phyloP scores from a whole-genome alignment of 2,113 vertebrate genomes.

The Sterrhoptilus dennistouni region DNA sequence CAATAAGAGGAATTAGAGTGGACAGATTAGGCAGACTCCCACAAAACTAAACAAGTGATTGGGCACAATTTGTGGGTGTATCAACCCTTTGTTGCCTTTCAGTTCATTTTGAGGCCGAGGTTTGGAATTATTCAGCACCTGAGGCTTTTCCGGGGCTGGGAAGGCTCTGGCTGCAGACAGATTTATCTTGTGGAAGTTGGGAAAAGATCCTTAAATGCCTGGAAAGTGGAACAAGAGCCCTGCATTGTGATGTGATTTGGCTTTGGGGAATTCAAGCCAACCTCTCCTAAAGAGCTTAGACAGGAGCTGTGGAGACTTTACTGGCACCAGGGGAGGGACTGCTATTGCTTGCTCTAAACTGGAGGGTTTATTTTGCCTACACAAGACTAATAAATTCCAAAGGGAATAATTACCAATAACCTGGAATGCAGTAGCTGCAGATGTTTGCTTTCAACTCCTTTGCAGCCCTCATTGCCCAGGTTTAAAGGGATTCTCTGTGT shows the following conservation, averaged over 20 bases:
- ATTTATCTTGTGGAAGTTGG: neutral
- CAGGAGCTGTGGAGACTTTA: constrained; percentile 18
- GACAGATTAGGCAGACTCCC: neutral
- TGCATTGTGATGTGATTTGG: neutral
- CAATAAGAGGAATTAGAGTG: neutral
- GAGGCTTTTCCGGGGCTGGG: neutral
- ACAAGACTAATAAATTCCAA: constrained; percentile 56
- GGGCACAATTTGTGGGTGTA: too few species aligned
- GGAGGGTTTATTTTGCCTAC: constrained; percentile 54
- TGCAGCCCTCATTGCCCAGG: neutral
- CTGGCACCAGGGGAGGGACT: neutral
- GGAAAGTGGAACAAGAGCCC: neutral
- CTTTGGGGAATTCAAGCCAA: constrained; percentile 20
- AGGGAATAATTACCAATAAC: constrained; percentile 60
- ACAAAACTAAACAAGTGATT: too few species aligned
- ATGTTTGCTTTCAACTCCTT: constrained; percentile 30
- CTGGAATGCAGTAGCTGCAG: constrained; percentile 40
- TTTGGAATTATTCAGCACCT: neutral
- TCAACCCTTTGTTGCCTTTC: neutral
- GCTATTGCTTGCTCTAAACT: constrained; percentile 40
- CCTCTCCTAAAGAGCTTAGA: constrained; percentile 33
- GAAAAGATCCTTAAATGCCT: neutral
- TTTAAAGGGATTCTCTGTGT: constrained; percentile 14
- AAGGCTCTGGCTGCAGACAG: neutral
- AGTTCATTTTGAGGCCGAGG: neutral